Percentiles rank a stretch among this genome's conserved stretches.
Conservation (phyloP, 1,140 invertebrate genomes). For the Lordiphosa collinella region DNA sequence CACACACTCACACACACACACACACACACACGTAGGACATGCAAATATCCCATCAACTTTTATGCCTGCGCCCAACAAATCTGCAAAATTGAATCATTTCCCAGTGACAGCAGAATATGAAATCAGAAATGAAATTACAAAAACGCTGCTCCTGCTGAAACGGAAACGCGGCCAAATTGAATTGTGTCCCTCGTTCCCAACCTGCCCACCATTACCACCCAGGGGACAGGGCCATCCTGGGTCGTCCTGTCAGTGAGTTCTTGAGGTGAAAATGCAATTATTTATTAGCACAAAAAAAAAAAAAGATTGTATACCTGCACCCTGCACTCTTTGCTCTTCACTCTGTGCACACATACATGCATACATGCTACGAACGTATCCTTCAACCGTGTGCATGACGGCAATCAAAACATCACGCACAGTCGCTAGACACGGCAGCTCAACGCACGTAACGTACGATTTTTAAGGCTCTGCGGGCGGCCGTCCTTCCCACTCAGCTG, state of each 20-base stretch:
- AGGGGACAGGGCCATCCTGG: not conserved
- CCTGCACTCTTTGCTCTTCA: conserved; percentile 5
- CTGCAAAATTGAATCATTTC: conserved; percentile 72
- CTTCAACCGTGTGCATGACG: conserved; percentile 47
- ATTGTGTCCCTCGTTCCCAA: conserved; percentile 48
- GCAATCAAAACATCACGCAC: conserved; percentile 63
- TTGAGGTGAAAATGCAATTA: conserved; percentile 76
- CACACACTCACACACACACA: conserved; percentile 22
- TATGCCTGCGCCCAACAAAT: conserved; percentile 37
- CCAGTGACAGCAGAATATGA: conserved; percentile 72
- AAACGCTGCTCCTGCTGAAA: conserved; percentile 39
- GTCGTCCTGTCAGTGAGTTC: conserved; percentile 58
- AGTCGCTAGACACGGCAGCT: conserved; percentile 1
- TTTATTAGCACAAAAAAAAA: conserved; percentile 53
- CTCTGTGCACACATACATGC: conserved; percentile 10
- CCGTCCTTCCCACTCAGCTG: conserved; percentile 16
- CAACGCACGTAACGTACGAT: conserved; percentile 41
- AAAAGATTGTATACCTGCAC: not conserved
- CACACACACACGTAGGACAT: conserved; percentile 28
- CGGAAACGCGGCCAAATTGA: conserved; percentile 71
- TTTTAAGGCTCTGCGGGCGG: conserved; percentile 37
- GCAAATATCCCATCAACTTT: conserved; percentile 42
- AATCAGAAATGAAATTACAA: conserved; percentile 69
- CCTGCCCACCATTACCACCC: not conserved
- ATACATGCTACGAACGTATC: conserved; percentile 3